Conservation (phyloP, 2,888 invertebrate species). For the Troides oblongomaculatus region DNA sequence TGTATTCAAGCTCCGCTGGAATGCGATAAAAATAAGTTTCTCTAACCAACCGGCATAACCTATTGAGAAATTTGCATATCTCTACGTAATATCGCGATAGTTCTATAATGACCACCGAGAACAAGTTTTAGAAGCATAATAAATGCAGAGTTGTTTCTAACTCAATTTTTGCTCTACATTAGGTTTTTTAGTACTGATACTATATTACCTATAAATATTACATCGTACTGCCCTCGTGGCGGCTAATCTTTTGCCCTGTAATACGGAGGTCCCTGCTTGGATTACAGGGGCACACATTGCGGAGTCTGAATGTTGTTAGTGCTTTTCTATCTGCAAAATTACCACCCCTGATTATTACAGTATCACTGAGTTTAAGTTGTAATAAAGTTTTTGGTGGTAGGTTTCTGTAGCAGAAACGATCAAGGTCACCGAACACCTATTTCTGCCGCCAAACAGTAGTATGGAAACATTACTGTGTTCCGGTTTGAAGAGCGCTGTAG, state of each 20-base stretch:
- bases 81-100: conserved; percentile 31
- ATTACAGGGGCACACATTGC: too few relatives aligned
- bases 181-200: not conserved
- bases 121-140: conserved; percentile 17
- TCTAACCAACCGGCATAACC: conserved; percentile 36
- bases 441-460: too few relatives aligned
- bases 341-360: too few relatives aligned
- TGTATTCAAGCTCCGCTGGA: conserved; percentile 35
- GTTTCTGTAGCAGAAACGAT: too few relatives aligned
- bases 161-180: conserved; percentile 15
- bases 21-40: conserved; percentile 49
- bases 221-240: not conserved
- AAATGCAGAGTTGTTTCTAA: conserved; percentile 5
- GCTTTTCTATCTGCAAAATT: too few relatives aligned
- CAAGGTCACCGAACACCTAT: too few relatives aligned
- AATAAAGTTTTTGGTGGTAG: too few relatives aligned
- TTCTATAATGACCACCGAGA: conserved; percentile 15
- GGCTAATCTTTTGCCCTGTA: not conserved
- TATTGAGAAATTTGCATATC: conserved; percentile 29
- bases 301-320: too few relatives aligned
- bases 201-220: not conserved
- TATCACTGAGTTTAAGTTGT: too few relatives aligned
- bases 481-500: too few relatives aligned
- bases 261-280: not conserved
- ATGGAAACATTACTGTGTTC: too few relatives aligned